These are phyloP conservation scores for Vespertilio murinus DNA, from an alignment of 2,797 vertebrate genomes.

Conservation along the genomic window DNA sequence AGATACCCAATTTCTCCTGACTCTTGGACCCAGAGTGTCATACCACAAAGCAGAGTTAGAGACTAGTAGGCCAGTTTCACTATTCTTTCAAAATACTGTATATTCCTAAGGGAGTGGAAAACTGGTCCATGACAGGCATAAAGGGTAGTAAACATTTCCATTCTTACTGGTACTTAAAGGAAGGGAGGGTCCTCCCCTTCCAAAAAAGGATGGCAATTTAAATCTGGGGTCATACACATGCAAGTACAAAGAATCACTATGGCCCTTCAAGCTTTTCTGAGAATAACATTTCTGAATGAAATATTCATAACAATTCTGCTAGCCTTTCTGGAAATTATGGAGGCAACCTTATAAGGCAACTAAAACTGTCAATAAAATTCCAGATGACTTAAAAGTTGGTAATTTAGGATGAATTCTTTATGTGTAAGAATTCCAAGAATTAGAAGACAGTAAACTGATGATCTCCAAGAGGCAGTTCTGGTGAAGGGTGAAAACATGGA, in stretches of 20 bases:
- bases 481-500: conserved; percentile 44
- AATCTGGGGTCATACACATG: background rate
- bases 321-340: conserved; percentile 15
- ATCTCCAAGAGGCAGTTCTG: background rate
- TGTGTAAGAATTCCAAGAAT: background rate
- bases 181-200: background rate
- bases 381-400: background rate
- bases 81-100: background rate
- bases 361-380: background rate
- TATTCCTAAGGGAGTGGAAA: background rate
- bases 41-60: background rate
- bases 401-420: background rate
- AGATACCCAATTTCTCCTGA: background rate
- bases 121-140: background rate
- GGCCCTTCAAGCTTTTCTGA: background rate
- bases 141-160: background rate
- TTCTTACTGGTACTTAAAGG: background rate
- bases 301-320: background rate
- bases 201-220: background rate
- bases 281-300: background rate
- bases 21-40: background rate
- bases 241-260: background rate
- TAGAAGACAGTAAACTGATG: background rate
- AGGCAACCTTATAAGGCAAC: background rate
- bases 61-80: background rate